Evolutionary conservation across 2,113 vertebrate genomes (phyloP).

Genomic region (Isurus oxyrinchus): DNA sequence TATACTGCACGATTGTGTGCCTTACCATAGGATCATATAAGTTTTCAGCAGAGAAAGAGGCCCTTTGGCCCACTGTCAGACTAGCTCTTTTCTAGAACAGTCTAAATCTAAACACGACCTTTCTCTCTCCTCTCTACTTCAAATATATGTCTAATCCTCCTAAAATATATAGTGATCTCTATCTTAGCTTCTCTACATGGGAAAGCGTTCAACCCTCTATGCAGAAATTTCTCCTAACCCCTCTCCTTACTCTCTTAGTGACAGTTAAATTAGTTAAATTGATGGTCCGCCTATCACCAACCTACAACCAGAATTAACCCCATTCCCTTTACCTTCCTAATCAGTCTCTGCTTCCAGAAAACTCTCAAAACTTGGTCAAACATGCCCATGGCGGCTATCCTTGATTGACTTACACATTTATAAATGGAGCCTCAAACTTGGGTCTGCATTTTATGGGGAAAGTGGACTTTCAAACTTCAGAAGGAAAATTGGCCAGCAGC

Average conservation of each 20-base stretch:
- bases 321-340: background rate
- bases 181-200: background rate
- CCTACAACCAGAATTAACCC: background rate
- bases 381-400: background rate
- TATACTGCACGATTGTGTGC: background rate
- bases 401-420: background rate
- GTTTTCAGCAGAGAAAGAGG: background rate
- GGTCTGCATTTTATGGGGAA: too few relatives aligned
- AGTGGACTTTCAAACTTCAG: too few relatives aligned
- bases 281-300: background rate
- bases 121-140: background rate
- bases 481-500: too few relatives aligned
- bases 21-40: background rate
- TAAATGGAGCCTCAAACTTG: background rate
- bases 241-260: background rate
- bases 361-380: background rate
- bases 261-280: background rate
- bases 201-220: background rate
- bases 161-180: background rate
- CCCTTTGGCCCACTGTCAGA: background rate
- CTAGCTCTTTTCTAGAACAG: background rate
- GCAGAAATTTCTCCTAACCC: background rate
- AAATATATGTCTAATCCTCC: background rate
- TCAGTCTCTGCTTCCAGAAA: background rate
- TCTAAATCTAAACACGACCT: background rate